phyloP scores from a whole-genome alignment of 1,140 invertebrate genomes.

The Euwallacea similis region DNA sequence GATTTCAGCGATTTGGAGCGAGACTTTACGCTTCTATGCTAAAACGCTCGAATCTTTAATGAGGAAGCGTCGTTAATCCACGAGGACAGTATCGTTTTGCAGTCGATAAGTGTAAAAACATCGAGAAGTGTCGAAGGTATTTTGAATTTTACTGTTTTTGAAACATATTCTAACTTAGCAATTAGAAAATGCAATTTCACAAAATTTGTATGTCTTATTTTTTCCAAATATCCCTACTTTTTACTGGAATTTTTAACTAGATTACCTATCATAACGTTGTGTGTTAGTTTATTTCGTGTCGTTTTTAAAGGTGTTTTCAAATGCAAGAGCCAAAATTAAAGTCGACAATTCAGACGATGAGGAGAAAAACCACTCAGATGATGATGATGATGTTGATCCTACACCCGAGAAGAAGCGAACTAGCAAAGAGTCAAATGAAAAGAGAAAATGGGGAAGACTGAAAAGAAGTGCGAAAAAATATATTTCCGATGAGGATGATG shows the following conservation, averaged over 20 bases:
- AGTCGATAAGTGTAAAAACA: slow-evolving; percentile 58
- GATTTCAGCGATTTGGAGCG: slow-evolving; percentile 87
- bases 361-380: slow-evolving; percentile 49
- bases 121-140: no score
- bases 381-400: slow-evolving; percentile 55
- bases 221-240: no score
- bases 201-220: no score
- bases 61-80: slow-evolving; percentile 95
- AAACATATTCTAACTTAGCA: no score
- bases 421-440: slow-evolving; percentile 57
- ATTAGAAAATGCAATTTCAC: no score
- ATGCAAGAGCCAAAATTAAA: slow-evolving; percentile 72
- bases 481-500: slow-evolving; percentile 75
- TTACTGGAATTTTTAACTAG: no score
- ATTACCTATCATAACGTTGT: no score
- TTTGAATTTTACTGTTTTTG: no score
- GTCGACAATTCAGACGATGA: slow-evolving; percentile 58
- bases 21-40: slow-evolving; percentile 92
- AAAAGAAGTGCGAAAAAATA: slow-evolving; percentile 71
- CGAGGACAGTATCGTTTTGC: slow-evolving; percentile 91
- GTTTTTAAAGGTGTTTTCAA: slow-evolving; percentile 65
- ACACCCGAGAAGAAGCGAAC: slow-evolving; percentile 68
- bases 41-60: slow-evolving; percentile 97
- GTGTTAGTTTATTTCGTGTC: not conserved
- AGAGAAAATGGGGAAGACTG: slow-evolving; percentile 57